phyloP scores from a whole-genome alignment of 1,140 invertebrate genomes.

The Drosophila dunni region DNA sequence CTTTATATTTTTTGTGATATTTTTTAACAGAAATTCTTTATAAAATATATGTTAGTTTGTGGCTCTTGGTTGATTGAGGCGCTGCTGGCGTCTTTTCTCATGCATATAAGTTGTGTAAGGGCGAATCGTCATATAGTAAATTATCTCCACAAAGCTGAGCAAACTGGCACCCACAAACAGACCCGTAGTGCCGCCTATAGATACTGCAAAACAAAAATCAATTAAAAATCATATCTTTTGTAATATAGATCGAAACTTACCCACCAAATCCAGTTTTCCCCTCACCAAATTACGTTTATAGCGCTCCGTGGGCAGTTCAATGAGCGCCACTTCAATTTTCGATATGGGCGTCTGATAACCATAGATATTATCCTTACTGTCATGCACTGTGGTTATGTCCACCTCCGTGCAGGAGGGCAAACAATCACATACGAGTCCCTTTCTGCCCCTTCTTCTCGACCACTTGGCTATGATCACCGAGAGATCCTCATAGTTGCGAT shows the following conservation, averaged over 20 bases:
- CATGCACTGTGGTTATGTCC: slow-evolving; percentile 86
- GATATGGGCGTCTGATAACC: slow-evolving; percentile 79
- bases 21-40: no score
- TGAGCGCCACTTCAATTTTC: slow-evolving; percentile 86
- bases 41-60: slow-evolving; percentile 5
- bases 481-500: slow-evolving; percentile 86
- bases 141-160: slow-evolving; percentile 87
- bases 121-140: slow-evolving; percentile 86
- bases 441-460: slow-evolving; percentile 71
- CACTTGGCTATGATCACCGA: slow-evolving; percentile 86
- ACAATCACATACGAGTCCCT: slow-evolving; percentile 87
- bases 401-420: slow-evolving; percentile 88
- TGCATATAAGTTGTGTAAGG: slow-evolving; percentile 76
- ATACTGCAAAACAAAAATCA: slow-evolving; percentile 84
- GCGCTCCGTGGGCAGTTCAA: slow-evolving; percentile 86
- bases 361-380: slow-evolving; percentile 85
- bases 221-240: not conserved
- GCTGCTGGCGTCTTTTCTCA: slow-evolving; percentile 54
- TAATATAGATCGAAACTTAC: slow-evolving; percentile 77
- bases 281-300: slow-evolving; percentile 88
- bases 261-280: slow-evolving; percentile 87
- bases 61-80: slow-evolving; percentile 15
- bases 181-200: slow-evolving; percentile 87
- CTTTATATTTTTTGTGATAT: no score
- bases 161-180: slow-evolving; percentile 88